These are phyloP conservation scores for Hipparchia sbordonii DNA, from an alignment of 2,888 invertebrate genomes.

Conservation along the genomic window DNA sequence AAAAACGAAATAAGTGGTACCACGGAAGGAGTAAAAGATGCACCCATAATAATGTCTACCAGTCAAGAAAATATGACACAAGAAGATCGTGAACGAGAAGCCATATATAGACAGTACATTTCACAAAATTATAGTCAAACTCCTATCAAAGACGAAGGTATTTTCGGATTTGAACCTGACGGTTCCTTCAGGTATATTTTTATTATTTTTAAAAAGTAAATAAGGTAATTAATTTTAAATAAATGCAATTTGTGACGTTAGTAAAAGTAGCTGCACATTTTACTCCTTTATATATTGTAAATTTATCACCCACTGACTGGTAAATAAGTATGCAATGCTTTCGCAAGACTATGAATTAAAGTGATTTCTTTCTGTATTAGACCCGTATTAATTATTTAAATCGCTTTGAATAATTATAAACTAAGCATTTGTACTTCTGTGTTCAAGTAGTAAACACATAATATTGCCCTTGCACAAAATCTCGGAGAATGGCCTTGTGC, in stretches of 20 bases:
- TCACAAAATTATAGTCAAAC: constrained; percentile 80
- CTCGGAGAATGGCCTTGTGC: neutral
- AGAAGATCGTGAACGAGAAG: constrained; percentile 74
- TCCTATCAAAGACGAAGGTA: constrained; percentile 83
- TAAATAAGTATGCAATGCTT: constrained; percentile 30
- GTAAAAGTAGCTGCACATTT: constrained; percentile 30
- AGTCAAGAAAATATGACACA: constrained; percentile 85
- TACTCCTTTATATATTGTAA: constrained; percentile 37
- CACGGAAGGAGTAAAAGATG: constrained; percentile 74
- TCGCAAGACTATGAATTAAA: constrained; percentile 17
- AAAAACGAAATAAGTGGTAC: constrained; percentile 76
- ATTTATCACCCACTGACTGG: constrained; percentile 34
- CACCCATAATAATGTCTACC: constrained; percentile 80
- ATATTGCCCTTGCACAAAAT: neutral
- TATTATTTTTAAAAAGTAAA: constrained; percentile 1
- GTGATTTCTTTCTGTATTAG: constrained; percentile 5
- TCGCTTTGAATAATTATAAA: neutral
- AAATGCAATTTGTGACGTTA: constrained; percentile 12
- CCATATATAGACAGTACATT: constrained; percentile 70
- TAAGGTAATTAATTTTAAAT: neutral
- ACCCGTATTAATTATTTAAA: constrained; percentile 6
- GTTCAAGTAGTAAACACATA: too few relatives aligned
- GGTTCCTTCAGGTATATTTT: constrained; percentile 72
- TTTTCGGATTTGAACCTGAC: constrained; percentile 80
- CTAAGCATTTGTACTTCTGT: too few relatives aligned